Evolutionary conservation across 2,113 vertebrate genomes (phyloP), one percentile per base, ranked within the genome.

Genomic region (Struthio camelus): DNA sequence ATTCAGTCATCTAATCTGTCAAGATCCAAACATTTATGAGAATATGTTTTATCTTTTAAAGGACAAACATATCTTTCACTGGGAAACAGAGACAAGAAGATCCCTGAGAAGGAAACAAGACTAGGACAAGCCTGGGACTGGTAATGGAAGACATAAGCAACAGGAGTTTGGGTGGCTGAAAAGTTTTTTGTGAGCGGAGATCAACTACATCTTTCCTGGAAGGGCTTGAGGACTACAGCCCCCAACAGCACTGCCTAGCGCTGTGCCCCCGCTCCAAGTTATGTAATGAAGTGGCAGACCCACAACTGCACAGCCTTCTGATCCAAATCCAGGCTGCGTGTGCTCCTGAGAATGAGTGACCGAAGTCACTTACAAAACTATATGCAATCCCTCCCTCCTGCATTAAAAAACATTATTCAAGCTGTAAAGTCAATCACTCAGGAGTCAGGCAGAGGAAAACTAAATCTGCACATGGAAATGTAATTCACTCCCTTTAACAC

Each of bases 391-490:
- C 9, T 40, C 59, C 11, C 77, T 42, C 51, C 79, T 9, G 14
- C 4, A 48, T 15, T 25, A n/a, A 81, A 65, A 18, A 85, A n/a
- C 28, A 76, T 40, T 32, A 84, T 25, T 81, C 48, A 82, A 71
- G 34, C 8, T 66, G 58, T 30, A 77, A 95, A 85, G 48, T 36
- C 88, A 94, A 4, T 36, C 54, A 61, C 32, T 69, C 56, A 44
- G 62, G 44, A 86, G 42, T 61, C 38, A 18, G 4, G 14, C 75
- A 66, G 14, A 73, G 30, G 64, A 84, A 4, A 85, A 72, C 17
- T 66, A 58, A 36, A 84, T 67, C 72, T 66, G 64, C 0, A 3
- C 0, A 0, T 44, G 38, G 44, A 92, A 93, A 80, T 40, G 14
- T 30, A 82, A 76, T 81, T 82, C 46, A 44, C 23, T 44, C 34